phyloP scores from a whole-genome alignment of 2,888 invertebrate species.

The Melangyna quadrimaculata region DNA sequence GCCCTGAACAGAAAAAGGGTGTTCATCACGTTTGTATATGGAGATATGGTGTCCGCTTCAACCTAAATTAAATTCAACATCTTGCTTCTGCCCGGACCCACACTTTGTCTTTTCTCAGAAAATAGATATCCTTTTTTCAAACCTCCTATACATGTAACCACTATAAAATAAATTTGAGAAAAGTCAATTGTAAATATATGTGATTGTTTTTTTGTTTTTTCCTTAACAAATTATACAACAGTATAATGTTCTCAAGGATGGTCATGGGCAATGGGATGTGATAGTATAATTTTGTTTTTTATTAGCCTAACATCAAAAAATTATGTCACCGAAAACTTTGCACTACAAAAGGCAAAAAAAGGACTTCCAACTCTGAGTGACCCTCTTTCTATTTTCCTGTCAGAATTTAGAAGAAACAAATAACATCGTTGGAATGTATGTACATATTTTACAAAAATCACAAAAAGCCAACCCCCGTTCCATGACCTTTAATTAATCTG shows the following conservation, averaged over 20 bases:
- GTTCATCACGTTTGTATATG: neutral
- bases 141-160: neutral
- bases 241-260: slow-evolving; percentile 34
- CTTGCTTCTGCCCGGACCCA: slow-evolving; percentile 23
- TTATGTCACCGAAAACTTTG: slow-evolving; percentile 62
- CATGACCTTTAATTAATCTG: slow-evolving; percentile 71
- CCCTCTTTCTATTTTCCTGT: slow-evolving; percentile 50
- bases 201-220: slow-evolving; percentile 20
- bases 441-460: slow-evolving; percentile 44
- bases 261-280: slow-evolving; percentile 28
- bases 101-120: neutral
- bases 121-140: slow-evolving; percentile 9
- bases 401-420: slow-evolving; percentile 9
- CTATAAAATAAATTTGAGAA: slow-evolving; percentile 23
- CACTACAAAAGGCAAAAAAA: slow-evolving; percentile 8
- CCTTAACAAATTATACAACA: slow-evolving; percentile 28
- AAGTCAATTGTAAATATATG: slow-evolving; percentile 33
- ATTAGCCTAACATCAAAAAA: slow-evolving; percentile 58
- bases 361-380: slow-evolving; percentile 36
- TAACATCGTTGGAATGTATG: slow-evolving; percentile 15
- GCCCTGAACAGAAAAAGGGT: slow-evolving; percentile 62
- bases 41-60: slow-evolving; percentile 30
- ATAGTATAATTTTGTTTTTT: slow-evolving; percentile 42
- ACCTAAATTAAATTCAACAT: slow-evolving; percentile 44
- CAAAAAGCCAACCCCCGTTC: slow-evolving; percentile 41